These are phyloP conservation scores for Urocolius indicus DNA, from an alignment of 2,113 vertebrate species.

Conservation along the genomic window DNA sequence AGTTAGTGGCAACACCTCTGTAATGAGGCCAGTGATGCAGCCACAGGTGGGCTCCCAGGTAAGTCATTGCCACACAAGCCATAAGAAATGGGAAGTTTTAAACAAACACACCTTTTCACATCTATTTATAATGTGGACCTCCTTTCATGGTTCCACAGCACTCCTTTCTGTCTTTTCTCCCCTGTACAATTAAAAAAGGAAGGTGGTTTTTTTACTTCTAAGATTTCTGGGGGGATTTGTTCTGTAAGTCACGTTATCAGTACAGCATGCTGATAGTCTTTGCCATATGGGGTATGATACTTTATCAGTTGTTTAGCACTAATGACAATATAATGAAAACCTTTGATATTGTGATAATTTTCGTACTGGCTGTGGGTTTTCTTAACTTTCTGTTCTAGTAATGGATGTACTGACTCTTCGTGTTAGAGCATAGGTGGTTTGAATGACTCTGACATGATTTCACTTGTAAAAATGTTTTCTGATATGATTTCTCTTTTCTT, in stretches of 20 bases:
- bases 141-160: background rate
- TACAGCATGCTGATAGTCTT: background rate
- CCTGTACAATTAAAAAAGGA: background rate
- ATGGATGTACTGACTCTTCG: background rate
- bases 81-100: background rate
- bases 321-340: background rate
- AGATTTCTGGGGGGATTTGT: background rate
- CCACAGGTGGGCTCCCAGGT: constrained; percentile 84
- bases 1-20: constrained; percentile 74
- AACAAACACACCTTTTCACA: background rate
- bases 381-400: background rate
- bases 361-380: background rate
- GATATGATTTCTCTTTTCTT: constrained; percentile 37
- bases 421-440: background rate
- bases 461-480: background rate
- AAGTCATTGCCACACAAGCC: background rate
- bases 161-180: background rate
- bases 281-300: background rate
- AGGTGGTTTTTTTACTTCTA: rapidly evolving
- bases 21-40: constrained; percentile 88
- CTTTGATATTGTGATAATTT: background rate
- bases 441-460: background rate
- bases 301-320: background rate
- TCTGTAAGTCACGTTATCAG: background rate
- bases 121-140: background rate